Evolutionary conservation across 1,140 invertebrate genomes (phyloP).

Genomic region (Palaemon carinicauda): DNA sequence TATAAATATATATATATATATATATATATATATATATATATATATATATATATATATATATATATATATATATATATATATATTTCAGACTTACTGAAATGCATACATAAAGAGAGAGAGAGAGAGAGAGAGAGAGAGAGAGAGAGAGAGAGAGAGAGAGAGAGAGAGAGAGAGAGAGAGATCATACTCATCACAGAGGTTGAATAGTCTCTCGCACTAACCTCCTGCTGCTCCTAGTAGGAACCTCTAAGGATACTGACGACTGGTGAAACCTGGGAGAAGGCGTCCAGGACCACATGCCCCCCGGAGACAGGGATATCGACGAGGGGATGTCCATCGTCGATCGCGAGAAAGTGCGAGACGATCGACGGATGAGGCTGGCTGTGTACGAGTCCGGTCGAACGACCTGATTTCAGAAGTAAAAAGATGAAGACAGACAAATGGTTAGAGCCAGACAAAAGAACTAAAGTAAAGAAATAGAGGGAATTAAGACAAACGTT

Average conservation of each 20-base stretch:
- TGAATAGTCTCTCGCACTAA: too few relatives aligned
- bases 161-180: background rate
- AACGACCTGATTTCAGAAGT: background rate
- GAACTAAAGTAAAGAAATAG: too few relatives aligned
- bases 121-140: background rate
- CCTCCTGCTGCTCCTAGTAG: background rate
- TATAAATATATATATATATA: too few relatives aligned
- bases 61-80: too few relatives aligned
- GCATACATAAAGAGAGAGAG: too few relatives aligned
- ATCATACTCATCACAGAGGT: too few relatives aligned
- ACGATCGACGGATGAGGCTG: slow-evolving; percentile 31
- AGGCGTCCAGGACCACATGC: background rate
- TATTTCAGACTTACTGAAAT: too few relatives aligned
- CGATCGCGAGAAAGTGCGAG: slow-evolving; percentile 19
- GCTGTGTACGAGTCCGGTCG: slow-evolving; percentile 45
- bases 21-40: too few relatives aligned
- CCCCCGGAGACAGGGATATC: background rate
- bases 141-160: background rate
- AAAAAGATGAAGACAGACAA: too few relatives aligned
- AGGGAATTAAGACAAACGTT: too few relatives aligned
- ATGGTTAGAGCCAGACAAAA: too few relatives aligned
- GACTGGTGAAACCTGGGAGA: background rate
- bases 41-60: too few relatives aligned
- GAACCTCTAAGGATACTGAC: background rate
- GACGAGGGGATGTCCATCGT: background rate